Evolutionary conservation across 2,888 invertebrate species (phyloP).

Genomic region (Hemaris fuciformis): DNA sequence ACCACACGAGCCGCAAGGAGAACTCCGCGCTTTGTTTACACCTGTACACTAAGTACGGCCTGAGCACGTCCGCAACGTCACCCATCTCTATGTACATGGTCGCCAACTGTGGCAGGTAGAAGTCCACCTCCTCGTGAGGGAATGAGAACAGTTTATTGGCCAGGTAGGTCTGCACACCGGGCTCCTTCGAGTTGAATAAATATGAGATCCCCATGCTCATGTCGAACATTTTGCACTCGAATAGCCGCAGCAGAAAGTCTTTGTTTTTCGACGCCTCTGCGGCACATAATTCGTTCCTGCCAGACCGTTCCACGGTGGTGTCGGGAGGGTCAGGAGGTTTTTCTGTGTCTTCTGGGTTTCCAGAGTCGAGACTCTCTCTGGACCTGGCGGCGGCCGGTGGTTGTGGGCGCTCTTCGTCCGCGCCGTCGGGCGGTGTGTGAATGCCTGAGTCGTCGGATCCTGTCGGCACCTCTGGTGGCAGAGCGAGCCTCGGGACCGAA

Average conservation of each 20-base stretch:
- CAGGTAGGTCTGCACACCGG: slow-evolving; percentile 98
- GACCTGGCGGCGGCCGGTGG: slow-evolving; percentile 82
- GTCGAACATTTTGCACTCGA: slow-evolving; percentile 98
- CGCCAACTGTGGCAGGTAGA: slow-evolving; percentile 98
- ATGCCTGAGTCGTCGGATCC: slow-evolving; percentile 93
- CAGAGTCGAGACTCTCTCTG: slow-evolving; percentile 88
- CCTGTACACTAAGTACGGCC: slow-evolving; percentile 75
- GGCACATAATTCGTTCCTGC: slow-evolving; percentile 52
- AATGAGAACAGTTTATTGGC: slow-evolving; percentile 99
- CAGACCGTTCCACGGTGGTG: slow-evolving; percentile 49
- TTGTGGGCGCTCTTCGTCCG: slow-evolving; percentile 77
- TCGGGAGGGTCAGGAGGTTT: slow-evolving; percentile 74
- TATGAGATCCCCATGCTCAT: slow-evolving; percentile 99
- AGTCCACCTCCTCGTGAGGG: slow-evolving; percentile 94
- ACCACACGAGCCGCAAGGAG: slow-evolving; percentile 97
- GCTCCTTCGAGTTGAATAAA: slow-evolving; percentile 98
- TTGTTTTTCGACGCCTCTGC: slow-evolving; percentile 77
- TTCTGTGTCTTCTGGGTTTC: slow-evolving; percentile 83
- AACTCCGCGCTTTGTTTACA: slow-evolving; percentile 98
- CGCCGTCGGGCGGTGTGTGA: slow-evolving; percentile 66
- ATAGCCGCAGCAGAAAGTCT: slow-evolving; percentile 91
- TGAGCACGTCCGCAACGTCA: slow-evolving; percentile 92
- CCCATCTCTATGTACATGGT: slow-evolving; percentile 99
- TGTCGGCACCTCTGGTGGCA: slow-evolving; percentile 72
- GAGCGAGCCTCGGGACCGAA: slow-evolving; percentile 81